These are phyloP conservation scores for Coremacera marginata DNA, from an alignment of 2,888 invertebrate species.

Conservation along the genomic window DNA sequence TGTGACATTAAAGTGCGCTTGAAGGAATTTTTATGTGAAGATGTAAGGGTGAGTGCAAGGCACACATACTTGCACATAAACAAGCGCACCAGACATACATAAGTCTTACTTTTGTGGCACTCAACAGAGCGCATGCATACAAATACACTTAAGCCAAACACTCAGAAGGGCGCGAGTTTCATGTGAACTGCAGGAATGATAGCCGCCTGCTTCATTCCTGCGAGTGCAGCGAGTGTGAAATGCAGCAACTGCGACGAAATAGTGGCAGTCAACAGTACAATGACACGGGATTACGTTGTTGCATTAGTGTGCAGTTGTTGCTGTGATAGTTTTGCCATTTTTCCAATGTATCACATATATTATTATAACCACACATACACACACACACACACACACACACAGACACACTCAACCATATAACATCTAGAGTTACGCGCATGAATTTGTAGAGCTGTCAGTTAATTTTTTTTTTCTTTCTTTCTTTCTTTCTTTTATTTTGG, in stretches of 20 bases:
- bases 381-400: background rate
- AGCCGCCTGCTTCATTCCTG: background rate
- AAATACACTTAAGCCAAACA: background rate
- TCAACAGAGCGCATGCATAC: constrained; percentile 3
- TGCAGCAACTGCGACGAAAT: background rate
- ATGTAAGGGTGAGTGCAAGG: too few species aligned
- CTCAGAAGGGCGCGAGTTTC: background rate
- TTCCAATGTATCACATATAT: background rate
- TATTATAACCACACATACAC: background rate
- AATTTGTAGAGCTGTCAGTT: background rate
- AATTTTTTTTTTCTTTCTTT: background rate
- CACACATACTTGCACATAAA: too few species aligned
- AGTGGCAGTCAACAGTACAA: too few species aligned
- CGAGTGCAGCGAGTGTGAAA: background rate
- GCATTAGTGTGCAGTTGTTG: background rate
- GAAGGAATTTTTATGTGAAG: background rate
- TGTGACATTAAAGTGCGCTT: background rate
- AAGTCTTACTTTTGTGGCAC: background rate
- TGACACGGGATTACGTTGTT: background rate
- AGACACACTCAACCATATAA: background rate
- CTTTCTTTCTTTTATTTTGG: too few species aligned
- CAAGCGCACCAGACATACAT: background rate
- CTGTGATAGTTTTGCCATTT: background rate
- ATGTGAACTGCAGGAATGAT: too few species aligned
- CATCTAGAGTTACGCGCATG: background rate